Evolutionary conservation across 2,113 vertebrate species (phyloP).

Genomic region (Leptocoma aspasia): DNA sequence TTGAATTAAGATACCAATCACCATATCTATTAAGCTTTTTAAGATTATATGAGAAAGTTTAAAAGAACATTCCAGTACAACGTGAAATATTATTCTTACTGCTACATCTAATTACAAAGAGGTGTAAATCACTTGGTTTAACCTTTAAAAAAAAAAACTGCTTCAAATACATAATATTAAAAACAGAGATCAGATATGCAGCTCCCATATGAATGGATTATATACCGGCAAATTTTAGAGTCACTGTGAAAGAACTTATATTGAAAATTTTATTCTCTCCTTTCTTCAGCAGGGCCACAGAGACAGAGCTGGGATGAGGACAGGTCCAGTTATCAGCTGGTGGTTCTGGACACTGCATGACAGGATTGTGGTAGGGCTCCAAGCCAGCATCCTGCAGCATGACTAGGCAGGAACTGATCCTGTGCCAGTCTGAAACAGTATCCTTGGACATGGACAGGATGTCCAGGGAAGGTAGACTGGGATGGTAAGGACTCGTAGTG

Average conservation of each 20-base stretch:
- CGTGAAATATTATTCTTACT: slow-evolving; percentile 34
- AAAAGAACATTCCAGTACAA: slow-evolving; percentile 9
- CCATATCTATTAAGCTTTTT: slow-evolving; percentile 16
- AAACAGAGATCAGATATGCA: not conserved
- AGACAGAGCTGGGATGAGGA: not conserved
- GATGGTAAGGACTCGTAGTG: accelerated
- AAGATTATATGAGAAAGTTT: slow-evolving; percentile 29
- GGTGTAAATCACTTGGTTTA: not conserved
- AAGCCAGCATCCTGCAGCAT: not conserved
- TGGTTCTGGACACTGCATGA: not conserved
- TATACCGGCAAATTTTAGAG: not conserved
- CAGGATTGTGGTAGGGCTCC: not conserved
- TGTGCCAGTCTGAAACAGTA: not conserved
- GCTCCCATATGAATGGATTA: not conserved
- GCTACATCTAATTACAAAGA: slow-evolving; percentile 19
- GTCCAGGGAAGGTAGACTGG: not conserved
- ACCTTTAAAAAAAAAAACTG: not conserved
- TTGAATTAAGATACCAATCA: slow-evolving; percentile 46
- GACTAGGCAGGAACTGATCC: not conserved
- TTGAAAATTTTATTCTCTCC: not conserved
- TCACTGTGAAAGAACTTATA: not conserved
- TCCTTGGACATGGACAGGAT: not conserved
- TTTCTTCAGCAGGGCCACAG: not conserved
- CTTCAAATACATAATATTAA: slow-evolving; percentile 2
- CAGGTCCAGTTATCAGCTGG: not conserved